phyloP scores from a whole-genome alignment of 2,888 invertebrate species.

The Minunthozetes semirufus region DNA sequence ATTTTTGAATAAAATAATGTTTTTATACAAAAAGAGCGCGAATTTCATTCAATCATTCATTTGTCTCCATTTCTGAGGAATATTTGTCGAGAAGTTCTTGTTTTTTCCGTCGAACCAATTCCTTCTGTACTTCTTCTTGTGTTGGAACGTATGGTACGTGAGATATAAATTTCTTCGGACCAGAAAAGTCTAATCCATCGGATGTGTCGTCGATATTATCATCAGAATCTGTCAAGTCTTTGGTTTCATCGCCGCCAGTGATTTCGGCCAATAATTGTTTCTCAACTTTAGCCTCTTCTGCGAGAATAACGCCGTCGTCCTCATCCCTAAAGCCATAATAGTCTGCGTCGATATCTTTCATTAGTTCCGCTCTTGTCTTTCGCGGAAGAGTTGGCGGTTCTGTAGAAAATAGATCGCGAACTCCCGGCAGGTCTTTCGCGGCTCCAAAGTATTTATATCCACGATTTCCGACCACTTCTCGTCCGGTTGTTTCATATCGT shows the following conservation, averaged over 20 bases:
- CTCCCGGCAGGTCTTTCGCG: conserved; percentile 94
- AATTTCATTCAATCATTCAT: not conserved
- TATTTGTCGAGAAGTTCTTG: conserved; percentile 82
- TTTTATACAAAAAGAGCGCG: not conserved
- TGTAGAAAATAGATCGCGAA: conserved; percentile 93
- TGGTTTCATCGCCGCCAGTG: not conserved
- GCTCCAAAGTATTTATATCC: conserved; percentile 99
- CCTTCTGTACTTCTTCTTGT: conserved; percentile 72
- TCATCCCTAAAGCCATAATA: conserved; percentile 99
- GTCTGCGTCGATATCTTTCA: conserved; percentile 96
- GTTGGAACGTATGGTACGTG: conserved; percentile 84
- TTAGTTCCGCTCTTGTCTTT: conserved; percentile 88
- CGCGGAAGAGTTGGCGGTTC: conserved; percentile 82
- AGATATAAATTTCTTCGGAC: conserved; percentile 55
- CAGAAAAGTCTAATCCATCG: conserved; percentile 28
- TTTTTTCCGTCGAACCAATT: conserved; percentile 80
- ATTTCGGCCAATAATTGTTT: conserved; percentile 38
- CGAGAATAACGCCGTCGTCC: conserved; percentile 89
- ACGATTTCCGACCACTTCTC: conserved; percentile 93
- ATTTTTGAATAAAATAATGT: not conserved
- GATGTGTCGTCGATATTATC: conserved; percentile 44
- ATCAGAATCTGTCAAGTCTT: conserved; percentile 39
- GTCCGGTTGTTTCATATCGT: conserved; percentile 86
- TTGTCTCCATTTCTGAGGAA: conserved; percentile 46
- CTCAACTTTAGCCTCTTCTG: conserved; percentile 75